phyloP scores from a whole-genome alignment of 2,888 invertebrate species.

The Marasmarcha lunaedactyla region DNA sequence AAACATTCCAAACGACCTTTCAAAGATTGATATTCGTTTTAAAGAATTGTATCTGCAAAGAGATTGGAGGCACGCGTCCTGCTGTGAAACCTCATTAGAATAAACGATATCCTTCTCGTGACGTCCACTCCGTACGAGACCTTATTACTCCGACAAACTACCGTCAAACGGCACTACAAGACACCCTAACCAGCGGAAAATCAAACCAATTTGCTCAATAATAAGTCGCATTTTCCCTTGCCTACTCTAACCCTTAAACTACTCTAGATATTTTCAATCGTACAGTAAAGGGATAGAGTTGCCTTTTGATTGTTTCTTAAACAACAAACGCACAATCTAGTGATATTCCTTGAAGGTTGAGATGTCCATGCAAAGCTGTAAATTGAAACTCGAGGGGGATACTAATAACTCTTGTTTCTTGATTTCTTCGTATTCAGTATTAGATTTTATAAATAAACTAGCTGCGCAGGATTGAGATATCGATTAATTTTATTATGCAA shows the following conservation, averaged over 20 bases:
- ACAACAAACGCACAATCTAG: conserved; percentile 46
- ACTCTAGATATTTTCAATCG: conserved; percentile 24
- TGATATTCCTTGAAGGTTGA: conserved; percentile 48
- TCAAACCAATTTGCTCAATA: conserved; percentile 22
- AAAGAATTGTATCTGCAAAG: conserved; percentile 16
- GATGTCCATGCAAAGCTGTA: conserved; percentile 53
- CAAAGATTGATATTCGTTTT: conserved; percentile 4
- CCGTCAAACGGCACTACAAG: conserved; percentile 49
- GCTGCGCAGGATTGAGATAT: neutral
- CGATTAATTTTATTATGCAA: neutral
- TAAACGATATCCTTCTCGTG: conserved; percentile 69
- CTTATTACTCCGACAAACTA: conserved; percentile 68
- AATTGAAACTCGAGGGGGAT: conserved; percentile 52
- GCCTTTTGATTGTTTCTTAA: conserved; percentile 28
- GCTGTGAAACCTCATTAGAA: conserved; percentile 63
- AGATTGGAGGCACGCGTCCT: conserved; percentile 34
- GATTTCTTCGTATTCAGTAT: conserved; percentile 4
- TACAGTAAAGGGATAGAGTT: conserved; percentile 31
- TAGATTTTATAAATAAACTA: conserved; percentile 1
- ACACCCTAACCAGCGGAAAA: conserved; percentile 19
- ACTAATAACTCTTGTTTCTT: conserved; percentile 35
- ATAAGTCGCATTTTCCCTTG: conserved; percentile 27
- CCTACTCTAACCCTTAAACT: conserved; percentile 8
- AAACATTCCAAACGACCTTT: too few species aligned
- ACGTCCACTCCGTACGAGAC: conserved; percentile 64